These are phyloP conservation scores for Triplophysa rosa DNA, from an alignment of 2,113 vertebrate species.

Conservation along the genomic window DNA sequence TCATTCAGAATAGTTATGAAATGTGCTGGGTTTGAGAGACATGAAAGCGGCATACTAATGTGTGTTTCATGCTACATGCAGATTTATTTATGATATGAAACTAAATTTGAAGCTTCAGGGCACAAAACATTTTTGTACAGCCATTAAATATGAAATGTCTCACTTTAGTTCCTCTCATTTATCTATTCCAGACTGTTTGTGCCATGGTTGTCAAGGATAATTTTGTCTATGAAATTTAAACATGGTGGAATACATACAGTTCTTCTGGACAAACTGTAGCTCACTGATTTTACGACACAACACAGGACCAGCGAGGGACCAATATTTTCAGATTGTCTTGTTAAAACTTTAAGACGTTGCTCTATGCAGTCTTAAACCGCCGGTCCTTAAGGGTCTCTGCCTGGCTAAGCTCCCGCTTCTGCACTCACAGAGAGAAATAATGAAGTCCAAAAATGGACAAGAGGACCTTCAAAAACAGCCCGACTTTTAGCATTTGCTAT, in stretches of 20 bases:
- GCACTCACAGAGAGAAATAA: conserved; percentile 48
- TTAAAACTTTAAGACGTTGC: conserved; percentile 44
- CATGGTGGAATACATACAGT: not conserved
- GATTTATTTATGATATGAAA: not conserved
- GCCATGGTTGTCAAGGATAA: too few species aligned
- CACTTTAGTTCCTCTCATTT: not conserved
- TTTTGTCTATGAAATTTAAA: conserved; percentile 5
- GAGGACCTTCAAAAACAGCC: conserved; percentile 27
- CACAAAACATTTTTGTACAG: not conserved
- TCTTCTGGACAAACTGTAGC: not conserved
- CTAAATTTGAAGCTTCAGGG: conserved; percentile 1
- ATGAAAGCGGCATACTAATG: not conserved
- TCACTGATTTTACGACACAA: not conserved
- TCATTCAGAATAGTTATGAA: conserved; percentile 4
- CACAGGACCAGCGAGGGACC: not conserved
- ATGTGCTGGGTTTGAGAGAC: not conserved
- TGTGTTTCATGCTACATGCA: not conserved
- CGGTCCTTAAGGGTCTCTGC: conserved; percentile 45
- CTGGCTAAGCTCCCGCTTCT: conserved; percentile 36
- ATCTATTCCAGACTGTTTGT: not conserved
- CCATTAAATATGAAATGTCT: conserved; percentile 1
- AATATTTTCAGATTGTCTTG: not conserved
- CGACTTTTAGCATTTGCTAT: conserved; percentile 1
- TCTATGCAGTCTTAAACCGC: conserved; percentile 47
- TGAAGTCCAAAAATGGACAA: conserved; percentile 51